A percentile compares a stretch with the other conserved stretches of the same genome.
Evolutionary conservation across 2,888 invertebrate genomes (phyloP).

Genomic region (Digitonthophagus gazella): DNA sequence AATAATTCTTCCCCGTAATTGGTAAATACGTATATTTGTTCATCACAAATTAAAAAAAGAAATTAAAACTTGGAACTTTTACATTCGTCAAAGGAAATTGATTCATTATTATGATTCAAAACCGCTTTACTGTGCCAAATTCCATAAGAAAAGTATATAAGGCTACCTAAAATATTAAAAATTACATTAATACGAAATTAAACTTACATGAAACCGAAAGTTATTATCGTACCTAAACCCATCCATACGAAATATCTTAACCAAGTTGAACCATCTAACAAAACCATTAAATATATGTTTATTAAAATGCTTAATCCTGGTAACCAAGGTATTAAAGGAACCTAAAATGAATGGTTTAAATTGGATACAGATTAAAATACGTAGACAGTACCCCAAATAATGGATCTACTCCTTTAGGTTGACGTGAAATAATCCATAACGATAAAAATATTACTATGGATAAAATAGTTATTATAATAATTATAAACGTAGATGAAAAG

Average conservation of each 20-base stretch:
- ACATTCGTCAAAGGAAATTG: too few relatives aligned
- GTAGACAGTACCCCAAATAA: background rate
- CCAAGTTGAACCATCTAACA: slow-evolving; percentile 78
- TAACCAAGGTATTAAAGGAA: slow-evolving; percentile 79
- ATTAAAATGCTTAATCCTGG: slow-evolving; percentile 79
- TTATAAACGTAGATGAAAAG: background rate
- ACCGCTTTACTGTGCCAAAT: slow-evolving; percentile 51
- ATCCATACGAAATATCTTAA: slow-evolving; percentile 79
- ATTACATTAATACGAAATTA: background rate
- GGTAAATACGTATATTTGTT: too few relatives aligned
- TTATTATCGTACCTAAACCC: slow-evolving; percentile 56
- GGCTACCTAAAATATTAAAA: slow-evolving; percentile 43
- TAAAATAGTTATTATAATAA: background rate
- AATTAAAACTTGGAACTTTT: too few relatives aligned
- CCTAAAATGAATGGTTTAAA: slow-evolving; percentile 54
- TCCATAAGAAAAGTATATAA: slow-evolving; percentile 73
- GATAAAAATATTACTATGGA: background rate
- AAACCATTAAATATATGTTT: slow-evolving; percentile 83
- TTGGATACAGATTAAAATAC: background rate
- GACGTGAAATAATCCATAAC: background rate
- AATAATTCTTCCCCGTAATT: too few relatives aligned
- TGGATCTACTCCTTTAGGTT: background rate
- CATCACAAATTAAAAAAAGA: too few relatives aligned
- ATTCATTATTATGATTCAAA: slow-evolving; percentile 61
- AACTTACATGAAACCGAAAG: background rate